A percentile compares a stretch with the other conserved stretches of the same genome.
Conservation (phyloP, 1,140 invertebrate species). For the Drosophila sturtevanti region DNA sequence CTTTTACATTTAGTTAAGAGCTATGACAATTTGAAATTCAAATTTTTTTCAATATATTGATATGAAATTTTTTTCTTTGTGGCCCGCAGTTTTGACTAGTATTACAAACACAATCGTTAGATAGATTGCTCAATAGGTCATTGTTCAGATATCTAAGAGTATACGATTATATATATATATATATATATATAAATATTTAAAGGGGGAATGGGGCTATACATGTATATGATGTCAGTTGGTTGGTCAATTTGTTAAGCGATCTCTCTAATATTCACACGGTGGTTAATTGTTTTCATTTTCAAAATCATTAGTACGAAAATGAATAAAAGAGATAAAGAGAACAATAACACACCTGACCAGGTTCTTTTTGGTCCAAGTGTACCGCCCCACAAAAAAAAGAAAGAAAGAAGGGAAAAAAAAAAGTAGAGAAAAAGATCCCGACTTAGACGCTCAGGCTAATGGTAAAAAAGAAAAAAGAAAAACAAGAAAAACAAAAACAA, state of each 20-base stretch:
- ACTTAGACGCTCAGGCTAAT: background rate
- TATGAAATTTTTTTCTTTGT: slow-evolving; percentile 42
- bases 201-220: background rate
- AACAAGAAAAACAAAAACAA: background rate
- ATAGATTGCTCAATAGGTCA: no score
- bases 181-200: slow-evolving; percentile 1
- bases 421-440: background rate
- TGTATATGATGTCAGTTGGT: slow-evolving; percentile 55
- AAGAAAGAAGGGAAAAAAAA: background rate
- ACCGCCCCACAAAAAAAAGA: background rate
- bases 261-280: slow-evolving; percentile 69
- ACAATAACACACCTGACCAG: background rate
- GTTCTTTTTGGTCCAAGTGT: background rate
- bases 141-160: no score
- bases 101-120: no score
- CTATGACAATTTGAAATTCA: slow-evolving; percentile 63
- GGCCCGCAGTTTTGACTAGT: slow-evolving; percentile 51
- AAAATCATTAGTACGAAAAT: slow-evolving; percentile 57
- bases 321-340: background rate
- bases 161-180: slow-evolving; percentile 8
- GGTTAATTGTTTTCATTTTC: slow-evolving; percentile 70
- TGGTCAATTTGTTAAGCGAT: slow-evolving; percentile 41
- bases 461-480: background rate
- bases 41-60: slow-evolving; percentile 41
- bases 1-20: slow-evolving; percentile 52